Conservation (phyloP, 1,140 invertebrate species). For the Drosophila paulistorum region DNA sequence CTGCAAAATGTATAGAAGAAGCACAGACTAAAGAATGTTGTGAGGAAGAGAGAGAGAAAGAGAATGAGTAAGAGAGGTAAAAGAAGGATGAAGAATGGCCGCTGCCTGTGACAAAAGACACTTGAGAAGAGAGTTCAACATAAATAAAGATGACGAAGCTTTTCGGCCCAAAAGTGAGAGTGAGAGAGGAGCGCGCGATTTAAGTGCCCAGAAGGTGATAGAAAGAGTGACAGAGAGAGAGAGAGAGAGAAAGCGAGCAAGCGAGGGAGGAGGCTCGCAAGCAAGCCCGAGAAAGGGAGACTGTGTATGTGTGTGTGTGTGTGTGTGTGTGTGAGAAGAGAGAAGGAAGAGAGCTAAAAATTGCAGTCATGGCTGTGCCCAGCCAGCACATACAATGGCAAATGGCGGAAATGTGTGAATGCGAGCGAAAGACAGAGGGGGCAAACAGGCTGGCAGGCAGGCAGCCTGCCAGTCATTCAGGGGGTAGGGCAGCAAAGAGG, state of each 20-base stretch:
- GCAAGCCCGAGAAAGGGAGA: background rate
- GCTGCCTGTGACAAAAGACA: slow-evolving; percentile 71
- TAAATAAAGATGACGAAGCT: slow-evolving; percentile 81
- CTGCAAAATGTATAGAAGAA: slow-evolving; percentile 14
- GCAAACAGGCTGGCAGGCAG: background rate
- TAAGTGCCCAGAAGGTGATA: background rate
- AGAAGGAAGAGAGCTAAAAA: slow-evolving; percentile 15
- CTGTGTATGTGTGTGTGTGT: slow-evolving; percentile 15
- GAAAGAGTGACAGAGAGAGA: background rate
- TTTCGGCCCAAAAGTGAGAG: slow-evolving; percentile 36
- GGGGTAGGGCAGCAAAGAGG: slow-evolving; percentile 22
- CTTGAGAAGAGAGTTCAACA: slow-evolving; percentile 55
- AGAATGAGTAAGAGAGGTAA: background rate
- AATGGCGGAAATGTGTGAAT: slow-evolving; percentile 71
- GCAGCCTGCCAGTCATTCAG: too few species aligned
- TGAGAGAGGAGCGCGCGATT: background rate
- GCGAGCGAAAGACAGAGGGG: slow-evolving; percentile 44
- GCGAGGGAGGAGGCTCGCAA: background rate
- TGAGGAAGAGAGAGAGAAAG: slow-evolving; percentile 11
- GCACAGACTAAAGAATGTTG: background rate
- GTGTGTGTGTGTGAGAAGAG: slow-evolving; percentile 14
- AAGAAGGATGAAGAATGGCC: slow-evolving; percentile 35
- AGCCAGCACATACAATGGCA: slow-evolving; percentile 19
- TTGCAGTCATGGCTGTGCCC: slow-evolving; percentile 48
- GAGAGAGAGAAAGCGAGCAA: slow-evolving; percentile 14